Base-by-base conservation (phyloP, 2,797 vertebrate genomes). In the Gastrophryne carolinensis region DNA sequence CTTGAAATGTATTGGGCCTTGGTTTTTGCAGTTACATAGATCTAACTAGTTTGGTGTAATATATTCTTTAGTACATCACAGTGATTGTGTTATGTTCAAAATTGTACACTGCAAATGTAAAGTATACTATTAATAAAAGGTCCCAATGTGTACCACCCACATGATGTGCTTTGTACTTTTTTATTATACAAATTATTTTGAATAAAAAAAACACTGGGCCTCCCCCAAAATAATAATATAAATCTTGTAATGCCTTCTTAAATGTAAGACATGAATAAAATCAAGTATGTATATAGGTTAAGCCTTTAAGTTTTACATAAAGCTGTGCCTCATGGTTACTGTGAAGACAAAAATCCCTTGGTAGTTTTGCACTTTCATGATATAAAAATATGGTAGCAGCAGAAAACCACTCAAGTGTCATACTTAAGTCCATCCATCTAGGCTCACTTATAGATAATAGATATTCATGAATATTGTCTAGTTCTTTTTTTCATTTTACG, bases 1-100 rank as follows among this genome's bases (percentile, higher is more conserved):
- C 84, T 84, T 79, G 80, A 73, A 79, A 80, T 57, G 44, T 58
- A 35, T n/a, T 29, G 29, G 57, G 49, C 11, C 65, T 57, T 65
- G 23, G 52, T 65, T 57, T 11, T 9, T 37, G 49, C 57, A 47
- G 17, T n/a, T 65, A n/a, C 9, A 52, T 39, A 21, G 17, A 71
- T 65, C 39, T n/a, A 65, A 78, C 29, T 24, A 30, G 13, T 5
- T 39, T 64, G 50, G 53, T 67, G 64, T 65, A 32, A 35, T 70
- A 32, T 30, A 47, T 63, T 32, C 34, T 27, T 15, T 41, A 27
- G 32, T 32, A 68, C 26, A 68, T 67, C 30, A 53, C 9, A 5
- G 5, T 53, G 49, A 27, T 39, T 54, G 47, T 27, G 39, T 54
- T 68, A 21, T 39, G 39, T 56, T 68, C 53, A 54, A 23, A 53